Evolutionary conservation across 1,140 invertebrate genomes (phyloP), one percentile per base, ranked within the genome.

Genomic region (Sipha flava): DNA sequence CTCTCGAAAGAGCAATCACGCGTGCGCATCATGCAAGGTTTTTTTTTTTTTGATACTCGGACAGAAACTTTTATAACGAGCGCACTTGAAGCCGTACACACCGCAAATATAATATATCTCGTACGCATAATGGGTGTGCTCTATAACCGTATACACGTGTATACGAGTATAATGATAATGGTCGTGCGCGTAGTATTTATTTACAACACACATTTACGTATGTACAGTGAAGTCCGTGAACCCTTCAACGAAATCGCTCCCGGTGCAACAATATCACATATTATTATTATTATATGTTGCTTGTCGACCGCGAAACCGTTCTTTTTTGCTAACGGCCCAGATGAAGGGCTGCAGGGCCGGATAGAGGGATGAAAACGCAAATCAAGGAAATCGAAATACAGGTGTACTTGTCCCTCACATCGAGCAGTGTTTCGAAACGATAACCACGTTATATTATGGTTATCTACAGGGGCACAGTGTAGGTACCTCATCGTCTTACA

Each of bases 51-150:
- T 18, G 52, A 59, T 59, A 77, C 73, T 77, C 52, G 52, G 73
- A 43, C 52, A 59, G 73, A 77, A 77, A 77, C 73, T 77, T 77
- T 59, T 59, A 77, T 59, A 77, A 77, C 73, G 73, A 77, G 52
- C 52, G 73, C 34, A 77, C 73, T 77, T 40, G 73, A 77, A n/a
- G n/a, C n/a, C n/a, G n/a, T n/a, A 57, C 52, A 29, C 34, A 3
- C 34, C 21, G 29, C 34, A 26, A 12, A 26, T 37, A 26, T 40
- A 4, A 43, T 26, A 21, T 68, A 43, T 64, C 18, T 64, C 18
- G n/a, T 64, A 5, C 31, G n/a, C n/a, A n/a, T n/a, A n/a, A n/a
- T n/a, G n/a, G n/a, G n/a, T n/a, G n/a, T n/a, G n/a, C n/a, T n/a
- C n/a, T n/a, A n/a, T n/a, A n/a, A 37, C 26, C 16, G 16, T 37